Conservation (phyloP, 23 tunicate genomes). For the Phallusia fumigata region DNA sequence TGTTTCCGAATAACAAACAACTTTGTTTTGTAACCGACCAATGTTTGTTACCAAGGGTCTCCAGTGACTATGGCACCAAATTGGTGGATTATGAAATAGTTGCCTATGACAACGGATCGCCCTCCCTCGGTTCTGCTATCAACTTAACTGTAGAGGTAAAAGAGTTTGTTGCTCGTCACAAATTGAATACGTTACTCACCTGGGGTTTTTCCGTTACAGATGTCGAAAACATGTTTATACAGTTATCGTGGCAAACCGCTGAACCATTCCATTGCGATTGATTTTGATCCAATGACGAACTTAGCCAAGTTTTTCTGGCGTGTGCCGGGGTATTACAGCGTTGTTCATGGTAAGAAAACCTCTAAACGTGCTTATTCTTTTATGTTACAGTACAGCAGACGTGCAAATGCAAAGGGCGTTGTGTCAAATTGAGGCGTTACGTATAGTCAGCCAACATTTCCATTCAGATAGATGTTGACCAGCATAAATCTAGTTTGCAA, state of each 20-base stretch:
- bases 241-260: not conserved
- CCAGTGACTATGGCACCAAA: not conserved
- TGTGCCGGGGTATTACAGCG: slow-evolving; percentile 25
- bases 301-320: slow-evolving; percentile 13
- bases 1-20: no score
- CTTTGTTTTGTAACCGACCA: no score
- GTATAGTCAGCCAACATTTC: not conserved
- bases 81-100: slow-evolving; percentile 22
- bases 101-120: slow-evolving; percentile 28
- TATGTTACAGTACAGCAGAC: no score
- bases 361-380: not conserved
- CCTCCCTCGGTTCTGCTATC: slow-evolving; percentile 17
- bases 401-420: no score
- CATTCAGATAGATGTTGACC: slow-evolving; percentile 11
- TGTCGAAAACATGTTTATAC: slow-evolving; percentile 30
- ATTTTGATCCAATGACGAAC: not conserved
- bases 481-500: not conserved
- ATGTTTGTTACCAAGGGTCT: not conserved
- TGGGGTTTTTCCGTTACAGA: not conserved
- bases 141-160: slow-evolving; percentile 22
- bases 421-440: slow-evolving; percentile 6
- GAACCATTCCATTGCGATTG: not conserved
- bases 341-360: not conserved
- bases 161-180: no score
- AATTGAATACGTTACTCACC: not conserved